Percentiles rank a stretch among this genome's conserved stretches.
Evolutionary conservation across 2,797 vertebrate species (phyloP).

Genomic region (Champsocephalus gunnari): DNA sequence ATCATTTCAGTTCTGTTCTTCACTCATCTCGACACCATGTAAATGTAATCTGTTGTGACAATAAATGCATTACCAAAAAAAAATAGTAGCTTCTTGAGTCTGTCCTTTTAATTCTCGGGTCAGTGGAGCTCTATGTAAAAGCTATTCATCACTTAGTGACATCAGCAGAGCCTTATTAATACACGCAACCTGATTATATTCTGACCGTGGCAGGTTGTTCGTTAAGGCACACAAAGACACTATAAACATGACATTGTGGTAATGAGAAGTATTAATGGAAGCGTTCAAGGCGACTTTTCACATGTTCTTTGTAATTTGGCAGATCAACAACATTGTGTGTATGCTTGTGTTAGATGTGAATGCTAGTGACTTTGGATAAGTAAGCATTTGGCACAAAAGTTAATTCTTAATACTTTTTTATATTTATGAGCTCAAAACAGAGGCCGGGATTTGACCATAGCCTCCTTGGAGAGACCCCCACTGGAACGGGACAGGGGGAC

Average conservation of each 20-base stretch:
- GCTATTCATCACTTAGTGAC: conserved; percentile 26
- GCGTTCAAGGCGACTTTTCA: conserved; percentile 11
- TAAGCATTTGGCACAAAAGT: background rate
- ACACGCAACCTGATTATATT: conserved; percentile 34
- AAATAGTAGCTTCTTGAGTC: conserved; percentile 48
- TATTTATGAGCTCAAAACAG: conserved; percentile 63
- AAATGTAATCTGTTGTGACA: conserved; percentile 95
- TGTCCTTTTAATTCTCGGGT: conserved; percentile 46
- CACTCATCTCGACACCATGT: conserved; percentile 87
- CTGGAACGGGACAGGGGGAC: conserved; percentile 4
- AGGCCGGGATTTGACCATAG: conserved; percentile 46
- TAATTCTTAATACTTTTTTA: conserved; percentile 7
- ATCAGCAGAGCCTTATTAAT: conserved; percentile 10
- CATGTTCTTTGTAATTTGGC: conserved; percentile 7
- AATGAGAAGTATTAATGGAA: conserved; percentile 4
- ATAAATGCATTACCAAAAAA: conserved; percentile 90
- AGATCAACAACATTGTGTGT: conserved; percentile 17
- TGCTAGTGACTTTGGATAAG: conserved; percentile 22
- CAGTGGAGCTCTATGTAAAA: conserved; percentile 7
- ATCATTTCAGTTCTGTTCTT: conserved; percentile 79
- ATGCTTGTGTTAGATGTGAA: background rate
- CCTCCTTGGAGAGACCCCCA: conserved; percentile 49
- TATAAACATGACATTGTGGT: background rate
- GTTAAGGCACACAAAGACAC: conserved; percentile 32
- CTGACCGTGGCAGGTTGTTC: conserved; percentile 37